Conservation (phyloP, 2,113 vertebrate species). For the Anolis sagrei region DNA sequence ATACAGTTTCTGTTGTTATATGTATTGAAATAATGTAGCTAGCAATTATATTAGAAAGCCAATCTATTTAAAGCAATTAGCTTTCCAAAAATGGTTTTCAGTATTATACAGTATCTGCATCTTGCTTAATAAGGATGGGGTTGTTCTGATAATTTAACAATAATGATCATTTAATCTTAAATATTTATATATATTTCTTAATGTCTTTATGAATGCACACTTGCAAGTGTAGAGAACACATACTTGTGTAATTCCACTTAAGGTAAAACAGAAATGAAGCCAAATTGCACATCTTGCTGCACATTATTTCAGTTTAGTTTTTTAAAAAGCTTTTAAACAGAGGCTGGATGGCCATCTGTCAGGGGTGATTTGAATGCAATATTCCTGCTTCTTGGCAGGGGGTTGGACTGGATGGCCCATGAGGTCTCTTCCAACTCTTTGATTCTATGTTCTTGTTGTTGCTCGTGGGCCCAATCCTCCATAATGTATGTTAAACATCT, state of each 20-base stretch:
- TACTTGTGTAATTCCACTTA: accelerated
- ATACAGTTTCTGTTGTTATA: accelerated
- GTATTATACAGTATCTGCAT: accelerated
- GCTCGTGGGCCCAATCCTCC: neutral
- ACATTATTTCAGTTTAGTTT: neutral
- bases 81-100: accelerated
- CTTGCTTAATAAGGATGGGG: neutral
- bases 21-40: neutral
- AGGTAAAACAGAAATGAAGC: accelerated
- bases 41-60: neutral
- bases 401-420: no score
- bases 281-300: neutral
- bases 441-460: neutral
- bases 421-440: no score
- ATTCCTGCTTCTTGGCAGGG: no score
- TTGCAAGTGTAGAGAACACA: neutral
- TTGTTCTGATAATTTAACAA: neutral
- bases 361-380: no score
- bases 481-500: conserved; percentile 14
- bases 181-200: neutral
- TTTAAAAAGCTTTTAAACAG: no score
- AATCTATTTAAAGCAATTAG: neutral
- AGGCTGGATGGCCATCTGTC: no score
- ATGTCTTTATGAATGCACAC: neutral
- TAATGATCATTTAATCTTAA: accelerated